Evolutionary conservation across 2,797 vertebrate species (phyloP), one percentile per base, ranked within the genome.

Genomic region (Neoniphon sammara): DNA sequence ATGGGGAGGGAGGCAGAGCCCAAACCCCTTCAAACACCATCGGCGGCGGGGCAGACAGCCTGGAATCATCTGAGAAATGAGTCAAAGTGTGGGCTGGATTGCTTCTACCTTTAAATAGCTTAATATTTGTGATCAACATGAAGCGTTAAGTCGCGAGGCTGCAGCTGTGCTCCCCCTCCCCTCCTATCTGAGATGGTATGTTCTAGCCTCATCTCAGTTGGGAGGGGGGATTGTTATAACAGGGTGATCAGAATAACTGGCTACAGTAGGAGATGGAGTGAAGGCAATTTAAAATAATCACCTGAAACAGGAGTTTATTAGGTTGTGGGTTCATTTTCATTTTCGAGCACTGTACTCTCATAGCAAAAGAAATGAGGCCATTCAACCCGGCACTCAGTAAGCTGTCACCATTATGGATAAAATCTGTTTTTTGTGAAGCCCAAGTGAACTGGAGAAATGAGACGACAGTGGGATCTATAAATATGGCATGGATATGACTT

Each of bases 171-270:
- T 56, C 81, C 61, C 81, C 82, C 89, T 91, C 91, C 82, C 75
- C 39, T 65, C 60, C 66, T 53, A 66, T 60, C 78, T 59, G 78
- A 80, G 68, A 71, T 94, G 92, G 92, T 94, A 92, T 77, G 69
- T 83, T 90, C 93, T 76, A 64, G 86, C 90, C 86, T 87, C 68
- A 81, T 83, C 90, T 89, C 87, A 76, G 83, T 90, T 79, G 68
- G 85, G 70, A 70, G 71, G 75, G 77, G 70, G 81, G 82, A 85
- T 78, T 85, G 81, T 83, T 89, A 77, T 78, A 88, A 81, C 56
- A 89, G 84, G 84, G 75, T 77, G 83, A 90, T 87, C 74, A 88
- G 75, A 91, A 85, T 85, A 87, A 91, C 83, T 85, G 85, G 84
- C 74, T 84, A 87, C 83, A 88, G 75, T 85, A 54, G 70, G 64